Evolutionary conservation across 2,797 vertebrate species (phyloP).

Genomic region (Melanotaenia boesemani): DNA sequence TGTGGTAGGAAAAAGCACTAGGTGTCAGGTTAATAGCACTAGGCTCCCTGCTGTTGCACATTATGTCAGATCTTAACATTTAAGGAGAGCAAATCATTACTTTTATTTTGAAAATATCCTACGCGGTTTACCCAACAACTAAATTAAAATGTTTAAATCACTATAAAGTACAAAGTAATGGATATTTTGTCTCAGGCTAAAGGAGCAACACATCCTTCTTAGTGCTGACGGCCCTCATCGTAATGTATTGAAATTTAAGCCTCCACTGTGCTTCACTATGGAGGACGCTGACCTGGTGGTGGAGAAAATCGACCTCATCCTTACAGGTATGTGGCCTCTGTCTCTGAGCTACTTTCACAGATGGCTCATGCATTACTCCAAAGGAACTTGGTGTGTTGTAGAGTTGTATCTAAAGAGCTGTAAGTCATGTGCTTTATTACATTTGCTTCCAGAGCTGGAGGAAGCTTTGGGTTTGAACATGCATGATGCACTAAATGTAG

Average conservation of each 20-base stretch:
- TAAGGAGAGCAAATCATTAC: neutral
- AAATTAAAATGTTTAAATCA: neutral
- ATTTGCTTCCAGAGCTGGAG: slow-evolving; percentile 86
- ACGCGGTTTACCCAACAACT: neutral
- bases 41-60: neutral
- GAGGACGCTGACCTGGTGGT: slow-evolving; percentile 90
- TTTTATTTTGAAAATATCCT: neutral
- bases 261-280: slow-evolving; percentile 93
- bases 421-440: neutral
- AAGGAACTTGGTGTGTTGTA: slow-evolving; percentile 17
- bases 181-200: slow-evolving; percentile 83
- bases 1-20: neutral
- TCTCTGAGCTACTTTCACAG: neutral
- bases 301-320: slow-evolving; percentile 87
- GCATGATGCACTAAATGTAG: slow-evolving; percentile 24
- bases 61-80: neutral
- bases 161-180: neutral
- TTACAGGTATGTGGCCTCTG: slow-evolving; percentile 85
- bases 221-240: slow-evolving; percentile 95
- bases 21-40: no score
- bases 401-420: neutral
- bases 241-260: slow-evolving; percentile 97
- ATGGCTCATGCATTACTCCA: neutral
- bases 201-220: slow-evolving; percentile 89
- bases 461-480: slow-evolving; percentile 71